Base-by-base conservation (phyloP, 2,113 vertebrate genomes). In the Scomber colias region DNA sequence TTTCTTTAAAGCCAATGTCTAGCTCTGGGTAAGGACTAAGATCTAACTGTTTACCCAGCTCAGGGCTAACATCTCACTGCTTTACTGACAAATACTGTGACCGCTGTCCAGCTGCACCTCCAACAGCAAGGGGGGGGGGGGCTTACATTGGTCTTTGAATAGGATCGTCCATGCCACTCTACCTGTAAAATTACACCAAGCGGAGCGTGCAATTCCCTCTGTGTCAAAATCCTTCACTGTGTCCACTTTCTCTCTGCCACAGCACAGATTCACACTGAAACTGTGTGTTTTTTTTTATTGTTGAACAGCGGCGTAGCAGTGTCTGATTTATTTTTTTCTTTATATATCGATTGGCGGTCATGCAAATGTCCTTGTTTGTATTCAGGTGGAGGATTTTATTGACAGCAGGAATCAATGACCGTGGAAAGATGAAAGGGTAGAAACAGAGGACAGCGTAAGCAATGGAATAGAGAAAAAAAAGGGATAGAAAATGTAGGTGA, bases 351-450 rank as follows among this genome's bases (percentile, higher is more conserved):
- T 78, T 86, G 61, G 45, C 65, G 74, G 68, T 59, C 67, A 90
- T 89, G 84, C 63, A 91, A 79, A 93, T 83, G 31, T 45, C 55
- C 79, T 79, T 68, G 74, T 92, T 87, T 82, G 87, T 87, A 92
- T 93, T 91, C 89, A 74, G 45, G 30, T 45, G 46, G 60, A 81
- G 83, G 35, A 30, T 75, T 30, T 61, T 82, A 91, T 84, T 84
- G 88, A 88, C 79, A 71, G 65, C 50, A 44, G 17, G 31, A 82
- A 92, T 92, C 89, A 15, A 91, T 92, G 86, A 51, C 40, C 15
- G 48, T 15, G 1, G 66, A 85, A 80, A 88, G 78, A 92, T 79
- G 81, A 81, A 73, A 73, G 63, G 75, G 45, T 48, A 60, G 55
- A 88, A 64, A 76, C 62, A 48, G 60, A 82, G 49, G 77, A 75